These are phyloP conservation scores for Drosophila sordidula DNA, from an alignment of 2,888 invertebrate species.

Conservation along the genomic window DNA sequence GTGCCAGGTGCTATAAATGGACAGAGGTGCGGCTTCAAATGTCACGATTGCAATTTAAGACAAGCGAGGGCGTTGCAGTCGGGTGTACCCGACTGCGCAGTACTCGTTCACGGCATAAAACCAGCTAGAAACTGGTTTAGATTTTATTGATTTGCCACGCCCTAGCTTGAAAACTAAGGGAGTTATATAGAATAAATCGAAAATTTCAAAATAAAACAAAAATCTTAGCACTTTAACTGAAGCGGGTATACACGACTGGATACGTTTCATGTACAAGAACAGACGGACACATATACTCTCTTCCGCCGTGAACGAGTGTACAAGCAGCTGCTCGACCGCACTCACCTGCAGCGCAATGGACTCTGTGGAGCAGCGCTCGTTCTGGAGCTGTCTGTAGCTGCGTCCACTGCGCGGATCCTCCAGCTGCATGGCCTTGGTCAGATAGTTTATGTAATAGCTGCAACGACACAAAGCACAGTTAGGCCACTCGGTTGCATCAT, in stretches of 20 bases:
- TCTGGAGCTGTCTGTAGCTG: constrained; percentile 86
- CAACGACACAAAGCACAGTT: constrained; percentile 39
- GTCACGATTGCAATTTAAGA: not conserved
- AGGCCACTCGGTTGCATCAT: constrained; percentile 38
- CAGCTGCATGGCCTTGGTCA: constrained; percentile 90
- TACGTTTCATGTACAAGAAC: too few species aligned
- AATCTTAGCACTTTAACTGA: too few species aligned
- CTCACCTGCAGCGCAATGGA: constrained; percentile 88
- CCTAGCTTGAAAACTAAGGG: too few species aligned
- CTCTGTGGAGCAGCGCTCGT: constrained; percentile 86
- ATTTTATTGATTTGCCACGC: too few species aligned
- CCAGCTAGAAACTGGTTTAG: too few species aligned
- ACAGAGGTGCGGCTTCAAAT: constrained; percentile 9
- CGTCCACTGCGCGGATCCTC: constrained; percentile 90
- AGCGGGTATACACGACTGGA: too few species aligned
- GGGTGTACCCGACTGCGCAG: not conserved
- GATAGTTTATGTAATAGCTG: constrained; percentile 92
- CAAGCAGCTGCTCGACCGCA: not conserved
- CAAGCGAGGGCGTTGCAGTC: too few species aligned
- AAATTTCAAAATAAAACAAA: too few species aligned
- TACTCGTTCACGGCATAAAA: too few species aligned
- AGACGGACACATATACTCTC: too few species aligned
- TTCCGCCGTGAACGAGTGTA: too few species aligned
- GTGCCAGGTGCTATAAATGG: constrained; percentile 60
- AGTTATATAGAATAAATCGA: too few species aligned